Conservation (phyloP, 2,113 vertebrate genomes). For the Oncorhynchus tshawytscha region DNA sequence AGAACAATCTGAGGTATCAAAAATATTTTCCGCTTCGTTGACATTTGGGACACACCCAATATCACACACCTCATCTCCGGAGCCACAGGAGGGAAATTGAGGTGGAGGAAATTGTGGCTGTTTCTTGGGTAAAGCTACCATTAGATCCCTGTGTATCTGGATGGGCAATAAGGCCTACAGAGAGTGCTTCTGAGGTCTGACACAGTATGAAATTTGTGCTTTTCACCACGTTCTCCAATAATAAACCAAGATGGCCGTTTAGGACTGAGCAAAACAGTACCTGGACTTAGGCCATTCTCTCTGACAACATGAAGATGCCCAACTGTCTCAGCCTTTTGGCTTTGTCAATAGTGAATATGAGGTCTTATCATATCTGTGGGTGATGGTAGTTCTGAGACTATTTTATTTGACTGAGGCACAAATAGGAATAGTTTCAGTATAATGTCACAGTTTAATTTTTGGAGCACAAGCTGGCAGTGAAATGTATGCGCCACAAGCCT, state of each 20-base stretch:
- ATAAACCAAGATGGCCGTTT: background rate
- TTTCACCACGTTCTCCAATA: constrained; percentile 20
- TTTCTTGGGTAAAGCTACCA: constrained; percentile 46
- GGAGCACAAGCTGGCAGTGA: constrained; percentile 34
- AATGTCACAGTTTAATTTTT: constrained; percentile 11
- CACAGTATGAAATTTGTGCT: constrained; percentile 44
- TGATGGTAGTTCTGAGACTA: background rate
- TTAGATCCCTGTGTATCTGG: constrained; percentile 53
- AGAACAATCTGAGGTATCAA: too few relatives aligned
- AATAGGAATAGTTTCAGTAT: background rate
- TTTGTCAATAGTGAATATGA: constrained; percentile 5
- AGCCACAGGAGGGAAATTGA: constrained; percentile 68
- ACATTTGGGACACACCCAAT: constrained; percentile 12
- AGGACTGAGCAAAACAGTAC: background rate
- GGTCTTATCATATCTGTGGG: background rate
- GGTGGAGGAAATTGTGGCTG: constrained; percentile 62
- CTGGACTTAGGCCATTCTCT: constrained; percentile 30
- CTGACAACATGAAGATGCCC: constrained; percentile 5
- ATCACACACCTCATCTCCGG: constrained; percentile 59
- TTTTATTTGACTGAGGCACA: constrained; percentile 5
- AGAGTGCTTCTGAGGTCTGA: constrained; percentile 41
- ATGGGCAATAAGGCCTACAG: constrained; percentile 62
- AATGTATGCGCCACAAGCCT: constrained; percentile 35
- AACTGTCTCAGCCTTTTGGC: constrained; percentile 16
- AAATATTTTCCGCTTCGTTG: too few relatives aligned